These are phyloP conservation scores for Torymus aiolomorphi DNA, from an alignment of 2,888 invertebrate species.

Conservation along the genomic window DNA sequence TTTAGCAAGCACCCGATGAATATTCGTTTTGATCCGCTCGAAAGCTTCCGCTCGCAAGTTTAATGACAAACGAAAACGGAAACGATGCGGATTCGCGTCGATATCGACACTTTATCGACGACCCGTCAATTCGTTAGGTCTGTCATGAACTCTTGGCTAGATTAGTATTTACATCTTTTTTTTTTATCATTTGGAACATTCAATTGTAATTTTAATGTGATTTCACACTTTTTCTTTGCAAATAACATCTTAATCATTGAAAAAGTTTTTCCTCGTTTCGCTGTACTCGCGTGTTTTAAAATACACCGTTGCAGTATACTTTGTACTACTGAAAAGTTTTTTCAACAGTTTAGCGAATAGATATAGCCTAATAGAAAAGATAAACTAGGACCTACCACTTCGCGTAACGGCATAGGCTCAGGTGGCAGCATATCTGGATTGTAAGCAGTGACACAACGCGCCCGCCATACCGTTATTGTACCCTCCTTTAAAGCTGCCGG, in stretches of 20 bases:
- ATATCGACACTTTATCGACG: constrained; percentile 18
- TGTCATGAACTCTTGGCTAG: too few species aligned
- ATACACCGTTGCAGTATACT: too few species aligned
- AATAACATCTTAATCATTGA: too few species aligned
- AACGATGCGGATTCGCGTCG: neutral
- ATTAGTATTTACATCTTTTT: too few species aligned
- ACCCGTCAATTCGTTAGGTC: neutral
- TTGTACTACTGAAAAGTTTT: too few species aligned
- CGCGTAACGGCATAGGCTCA: constrained; percentile 82
- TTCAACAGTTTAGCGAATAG: too few species aligned
- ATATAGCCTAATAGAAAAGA: too few species aligned
- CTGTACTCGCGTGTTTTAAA: too few species aligned
- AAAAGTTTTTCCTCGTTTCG: too few species aligned
- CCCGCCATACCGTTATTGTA: constrained; percentile 81
- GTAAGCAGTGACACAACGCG: constrained; percentile 82
- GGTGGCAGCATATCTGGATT: constrained; percentile 84
- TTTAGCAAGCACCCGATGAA: constrained; percentile 10
- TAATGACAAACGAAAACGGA: constrained; percentile 34
- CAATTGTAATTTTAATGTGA: too few species aligned
- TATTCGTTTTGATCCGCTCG: constrained; percentile 25
- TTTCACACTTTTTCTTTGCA: too few species aligned
- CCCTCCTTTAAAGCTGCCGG: constrained; percentile 51
- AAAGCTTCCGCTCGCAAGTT: neutral
- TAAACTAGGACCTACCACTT: constrained; percentile 61
- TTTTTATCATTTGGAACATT: too few species aligned